Base-by-base conservation (phyloP, 2,888 invertebrate genomes). In the Melipona beecheii region DNA sequence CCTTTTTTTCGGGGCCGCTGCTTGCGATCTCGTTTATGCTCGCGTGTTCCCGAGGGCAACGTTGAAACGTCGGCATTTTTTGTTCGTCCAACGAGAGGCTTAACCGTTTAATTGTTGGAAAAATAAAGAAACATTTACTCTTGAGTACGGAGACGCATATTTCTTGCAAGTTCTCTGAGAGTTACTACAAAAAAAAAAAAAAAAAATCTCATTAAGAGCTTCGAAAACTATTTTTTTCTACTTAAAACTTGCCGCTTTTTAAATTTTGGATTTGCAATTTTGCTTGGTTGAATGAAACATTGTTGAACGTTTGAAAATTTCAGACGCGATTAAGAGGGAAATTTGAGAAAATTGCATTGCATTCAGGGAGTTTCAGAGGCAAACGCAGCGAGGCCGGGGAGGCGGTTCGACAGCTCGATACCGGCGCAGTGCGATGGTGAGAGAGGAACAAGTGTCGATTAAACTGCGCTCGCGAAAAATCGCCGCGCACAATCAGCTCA, bases 401-500 rank as follows among this genome's bases (percentile, higher is more conserved):
- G 36, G n/a, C 36, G 31, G 5, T 54, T 70, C 31, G 60, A 49
- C 24, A 31, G 21, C n/a, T 13, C 21, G 49, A 56, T 56, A 43
- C 9, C 17, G 17, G 19, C 2, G 43, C 43, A 43, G 43, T 9
- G 43, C 43, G 9, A 43, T 43, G 27, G 27, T 31, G 24, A 65
- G 69, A 36, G 50, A 2, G 50, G 15, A 11, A 70, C 56, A 56
- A 81, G 82, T 71, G 66, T 56, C 70, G 54, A 79, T 78, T 54
- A 43, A 65, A 60, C 36, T 17, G 21, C 24, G 52, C 68, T 52
- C 62, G 72, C 73, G 74, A 70, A 62, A 81, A 83, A 65, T 85
- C 66, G 49, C 21, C 58, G 52, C 66, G 56, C 68, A 24, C 68
- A 24, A 76, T 83, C 70, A 19, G 69, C 60, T 54, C 62, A 31